A percentile compares a stretch with the other conserved stretches of the same genome.
These are phyloP conservation scores for Gymnocheta viridis DNA, from an alignment of 2,888 invertebrate species.

Conservation along the genomic window DNA sequence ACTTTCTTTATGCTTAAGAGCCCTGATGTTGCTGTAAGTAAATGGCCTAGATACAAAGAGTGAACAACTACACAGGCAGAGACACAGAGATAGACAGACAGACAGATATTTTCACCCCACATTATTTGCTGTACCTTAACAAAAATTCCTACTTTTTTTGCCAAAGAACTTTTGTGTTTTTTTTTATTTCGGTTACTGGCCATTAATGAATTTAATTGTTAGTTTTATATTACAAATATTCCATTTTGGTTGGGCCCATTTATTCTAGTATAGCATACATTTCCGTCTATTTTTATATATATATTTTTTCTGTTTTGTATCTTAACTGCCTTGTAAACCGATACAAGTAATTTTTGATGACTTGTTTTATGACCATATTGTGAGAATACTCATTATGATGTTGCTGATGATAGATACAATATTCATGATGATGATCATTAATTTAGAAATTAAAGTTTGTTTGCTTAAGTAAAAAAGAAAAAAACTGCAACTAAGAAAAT, in stretches of 20 bases:
- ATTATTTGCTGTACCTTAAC: conserved; percentile 38
- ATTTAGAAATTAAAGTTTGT: conserved; percentile 18
- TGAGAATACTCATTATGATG: conserved; percentile 6
- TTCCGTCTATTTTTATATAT: neutral
- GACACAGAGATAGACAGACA: neutral
- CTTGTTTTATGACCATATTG: conserved; percentile 55
- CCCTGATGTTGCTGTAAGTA: conserved; percentile 5
- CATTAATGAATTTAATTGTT: conserved; percentile 66
- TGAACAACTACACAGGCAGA: neutral
- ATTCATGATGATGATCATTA: conserved; percentile 30
- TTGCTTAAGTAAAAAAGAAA: neutral
- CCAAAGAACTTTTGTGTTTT: neutral
- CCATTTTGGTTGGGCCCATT: conserved; percentile 26
- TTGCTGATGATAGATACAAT: conserved; percentile 19
- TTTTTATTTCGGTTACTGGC: conserved; percentile 21
- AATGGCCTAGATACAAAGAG: conserved; percentile 46
- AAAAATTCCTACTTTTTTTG: neutral
- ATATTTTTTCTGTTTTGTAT: neutral
- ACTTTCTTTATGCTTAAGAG: neutral
- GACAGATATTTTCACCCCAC: conserved; percentile 24
- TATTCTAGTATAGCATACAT: conserved; percentile 2
- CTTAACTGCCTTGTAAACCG: conserved; percentile 54
- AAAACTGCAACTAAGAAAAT: neutral
- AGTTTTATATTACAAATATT: conserved; percentile 52
- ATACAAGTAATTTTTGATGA: conserved; percentile 64